Base-by-base conservation (phyloP, 2,113 vertebrate species). In the Trichechus manatus region DNA sequence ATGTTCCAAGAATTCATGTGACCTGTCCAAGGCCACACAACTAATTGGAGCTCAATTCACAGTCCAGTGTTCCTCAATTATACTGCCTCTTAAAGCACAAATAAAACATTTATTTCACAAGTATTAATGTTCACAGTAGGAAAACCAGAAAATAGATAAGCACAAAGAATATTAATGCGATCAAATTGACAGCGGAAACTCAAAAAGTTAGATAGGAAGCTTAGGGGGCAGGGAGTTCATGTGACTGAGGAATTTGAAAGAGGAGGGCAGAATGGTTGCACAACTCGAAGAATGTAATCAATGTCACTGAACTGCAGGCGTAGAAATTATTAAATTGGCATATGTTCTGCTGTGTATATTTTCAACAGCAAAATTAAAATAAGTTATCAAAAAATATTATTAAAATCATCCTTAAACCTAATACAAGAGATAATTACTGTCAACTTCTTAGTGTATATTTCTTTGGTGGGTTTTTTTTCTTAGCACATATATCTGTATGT, bases 371-470 rank as follows among this genome's bases (percentile, higher is more conserved):
- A 56, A 56, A 56, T 56, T 56, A 56, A 56, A 56, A 15, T 56
- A 56, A 61, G 22, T 61, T 22, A 61, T 23, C 19, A 23, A 61
- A 61, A 91, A 93, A 23, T 53, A 93, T 78, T 81, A 68, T 56
- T 80, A 92, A 94, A 87, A 29, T 13, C 19, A 87, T 61, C 79
- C 29, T 95, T 95, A 78, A 79, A 61, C 29, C n/a, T 88, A 39
- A 91, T n/a, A 31, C 5, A 20, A 36, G 29, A 84, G 64, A 85
- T 53, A 20, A 53, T 70, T 72, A 44, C 53, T 72, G 2, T 11
- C 70, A 72, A 64, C 63, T 74, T 36, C 31, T 63, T 68, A 9
- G 56, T 44, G 1, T 50, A 3, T 27, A 39, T n/a, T 74, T 3
- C 47, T 23, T 92, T 44, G 27, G 59, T 61, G 10, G 11, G 36